Conservation (phyloP, 2,888 invertebrate genomes). For the Tribolium freemani region DNA sequence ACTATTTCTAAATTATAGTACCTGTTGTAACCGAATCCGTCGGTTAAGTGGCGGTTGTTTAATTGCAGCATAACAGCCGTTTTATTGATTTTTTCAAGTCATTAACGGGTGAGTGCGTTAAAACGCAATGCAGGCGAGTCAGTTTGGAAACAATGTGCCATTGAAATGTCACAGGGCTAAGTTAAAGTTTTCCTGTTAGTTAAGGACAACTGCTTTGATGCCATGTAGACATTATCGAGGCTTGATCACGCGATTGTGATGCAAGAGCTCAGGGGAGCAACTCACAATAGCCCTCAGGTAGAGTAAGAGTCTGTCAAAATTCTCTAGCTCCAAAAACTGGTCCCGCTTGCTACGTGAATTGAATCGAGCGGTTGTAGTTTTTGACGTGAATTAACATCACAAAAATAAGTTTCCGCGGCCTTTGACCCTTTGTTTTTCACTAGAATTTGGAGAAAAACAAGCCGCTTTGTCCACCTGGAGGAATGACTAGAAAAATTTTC, state of each 20-base stretch:
- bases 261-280: background rate
- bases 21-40: conserved; percentile 6
- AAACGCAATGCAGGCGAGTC: conserved; percentile 19
- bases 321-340: conserved; percentile 1
- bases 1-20: conserved; percentile 11
- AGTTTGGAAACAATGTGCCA: conserved; percentile 20
- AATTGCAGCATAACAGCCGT: conserved; percentile 1
- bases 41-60: background rate
- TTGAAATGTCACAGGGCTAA: conserved; percentile 29
- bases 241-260: conserved; percentile 29
- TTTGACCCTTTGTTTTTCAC: background rate
- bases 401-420: background rate
- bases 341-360: background rate
- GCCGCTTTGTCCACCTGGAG: conserved; percentile 7
- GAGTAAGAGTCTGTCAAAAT: conserved; percentile 2
- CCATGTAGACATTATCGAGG: conserved; percentile 26
- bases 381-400: background rate
- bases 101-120: conserved; percentile 16
- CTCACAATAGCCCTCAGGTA: conserved; percentile 15
- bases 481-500: background rate
- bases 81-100: conserved; percentile 20
- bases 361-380: background rate
- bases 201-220: conserved; percentile 26
- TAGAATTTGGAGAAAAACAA: too few relatives aligned
- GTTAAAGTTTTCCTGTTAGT: conserved; percentile 23